A percentile compares a stretch with the other conserved stretches of the same genome.
These are phyloP conservation scores for Macrostomum lignano DNA, from an alignment of 1,140 invertebrate species.

Conservation along the genomic window DNA sequence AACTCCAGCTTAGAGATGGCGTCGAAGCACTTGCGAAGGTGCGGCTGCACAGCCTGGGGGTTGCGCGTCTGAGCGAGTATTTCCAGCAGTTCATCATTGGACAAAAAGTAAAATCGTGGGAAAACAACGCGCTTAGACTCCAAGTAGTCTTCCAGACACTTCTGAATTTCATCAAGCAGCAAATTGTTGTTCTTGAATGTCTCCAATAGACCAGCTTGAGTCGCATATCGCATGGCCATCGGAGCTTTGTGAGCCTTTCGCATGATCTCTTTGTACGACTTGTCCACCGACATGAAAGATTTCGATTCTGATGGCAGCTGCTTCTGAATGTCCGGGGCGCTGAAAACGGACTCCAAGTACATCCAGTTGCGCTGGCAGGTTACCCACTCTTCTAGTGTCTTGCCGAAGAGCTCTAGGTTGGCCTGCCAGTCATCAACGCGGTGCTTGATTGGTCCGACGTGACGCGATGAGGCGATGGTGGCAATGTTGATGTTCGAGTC, in stretches of 20 bases:
- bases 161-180: conserved; percentile 27
- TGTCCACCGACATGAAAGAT: conserved; percentile 50
- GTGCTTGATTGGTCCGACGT: conserved; percentile 48
- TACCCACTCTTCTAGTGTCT: conserved; percentile 51
- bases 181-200: conserved; percentile 28
- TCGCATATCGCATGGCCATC: conserved; percentile 23
- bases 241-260: conserved; percentile 28
- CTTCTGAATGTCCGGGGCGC: conserved; percentile 53
- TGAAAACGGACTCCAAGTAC: conserved; percentile 58
- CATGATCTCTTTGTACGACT: conserved; percentile 57
- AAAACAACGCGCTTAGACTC: conserved; percentile 28
- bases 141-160: conserved; percentile 27
- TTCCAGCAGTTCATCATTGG: conserved; percentile 28
- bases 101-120: conserved; percentile 29
- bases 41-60: conserved; percentile 54
- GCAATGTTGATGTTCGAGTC: conserved; percentile 54
- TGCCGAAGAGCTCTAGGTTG: conserved; percentile 42
- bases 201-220: conserved; percentile 23
- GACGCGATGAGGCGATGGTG: conserved; percentile 49
- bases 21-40: conserved; percentile 62
- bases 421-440: conserved; percentile 48
- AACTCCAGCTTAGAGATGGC: conserved; percentile 41
- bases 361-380: conserved; percentile 54
- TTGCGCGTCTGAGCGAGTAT: conserved; percentile 40
- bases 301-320: conserved; percentile 53